Conservation (phyloP, 2,797 vertebrate species). For the Callimico goeldii region DNA sequence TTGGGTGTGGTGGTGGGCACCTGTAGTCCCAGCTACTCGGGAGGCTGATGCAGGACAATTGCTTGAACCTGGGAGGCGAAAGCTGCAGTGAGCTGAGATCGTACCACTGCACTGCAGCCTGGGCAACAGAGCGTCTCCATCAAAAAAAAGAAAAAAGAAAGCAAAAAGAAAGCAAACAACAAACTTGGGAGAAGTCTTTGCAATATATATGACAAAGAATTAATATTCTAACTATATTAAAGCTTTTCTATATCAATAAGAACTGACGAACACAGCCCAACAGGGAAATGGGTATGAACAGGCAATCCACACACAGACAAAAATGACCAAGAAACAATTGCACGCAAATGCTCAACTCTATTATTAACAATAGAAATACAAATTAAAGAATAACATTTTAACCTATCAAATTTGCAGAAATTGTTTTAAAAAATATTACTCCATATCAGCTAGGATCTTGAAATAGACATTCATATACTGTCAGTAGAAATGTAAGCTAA, state of each 20-base stretch:
- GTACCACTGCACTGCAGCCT: neutral
- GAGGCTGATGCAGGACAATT: neutral
- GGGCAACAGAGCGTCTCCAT: neutral
- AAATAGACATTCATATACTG: neutral
- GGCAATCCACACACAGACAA: neutral
- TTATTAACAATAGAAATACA: conserved; percentile 34
- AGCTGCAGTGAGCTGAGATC: neutral
- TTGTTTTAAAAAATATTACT: neutral
- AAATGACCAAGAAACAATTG: neutral
- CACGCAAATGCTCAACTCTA: neutral
- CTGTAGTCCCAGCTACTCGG: neutral
- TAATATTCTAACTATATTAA: conserved; percentile 43
- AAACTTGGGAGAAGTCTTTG: conserved; percentile 18
- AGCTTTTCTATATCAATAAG: conserved; percentile 13
- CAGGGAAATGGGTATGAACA: neutral
- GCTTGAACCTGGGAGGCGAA: neutral
- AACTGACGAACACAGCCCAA: neutral
- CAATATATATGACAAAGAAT: conserved; percentile 30
- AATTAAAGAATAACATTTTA: conserved; percentile 33
- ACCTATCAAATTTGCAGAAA: conserved; percentile 21
- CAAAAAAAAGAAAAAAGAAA: too few relatives aligned
- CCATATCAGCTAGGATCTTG: neutral
- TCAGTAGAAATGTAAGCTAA: conserved; percentile 3
- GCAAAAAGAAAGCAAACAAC: conserved; percentile 27
- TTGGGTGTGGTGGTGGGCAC: neutral